These are phyloP conservation scores for Hestina assimilis DNA, from an alignment of 1,140 invertebrate species.

Conservation along the genomic window DNA sequence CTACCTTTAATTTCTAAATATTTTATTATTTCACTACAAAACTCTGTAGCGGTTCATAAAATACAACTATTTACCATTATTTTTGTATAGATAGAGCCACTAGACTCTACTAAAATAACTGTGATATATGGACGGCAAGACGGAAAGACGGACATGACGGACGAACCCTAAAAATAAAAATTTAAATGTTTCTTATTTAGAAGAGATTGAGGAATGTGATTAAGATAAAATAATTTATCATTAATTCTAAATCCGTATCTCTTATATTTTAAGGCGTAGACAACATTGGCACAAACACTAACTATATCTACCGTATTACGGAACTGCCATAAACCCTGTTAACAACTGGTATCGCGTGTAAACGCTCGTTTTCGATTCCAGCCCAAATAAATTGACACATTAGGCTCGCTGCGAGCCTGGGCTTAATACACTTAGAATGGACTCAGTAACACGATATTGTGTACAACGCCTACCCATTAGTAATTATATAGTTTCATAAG, in stretches of 20 bases:
- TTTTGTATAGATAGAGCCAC: too few relatives aligned
- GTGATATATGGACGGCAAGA: too few relatives aligned
- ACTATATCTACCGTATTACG: slow-evolving; percentile 23
- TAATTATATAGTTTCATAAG: neutral
- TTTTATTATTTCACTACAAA: too few relatives aligned
- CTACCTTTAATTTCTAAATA: too few relatives aligned
- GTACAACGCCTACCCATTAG: too few relatives aligned
- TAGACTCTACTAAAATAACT: too few relatives aligned
- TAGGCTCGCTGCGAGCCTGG: neutral
- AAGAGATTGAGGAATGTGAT: neutral
- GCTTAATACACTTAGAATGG: neutral
- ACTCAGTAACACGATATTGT: too few relatives aligned
- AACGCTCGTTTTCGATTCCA: slow-evolving; percentile 15
- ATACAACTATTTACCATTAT: too few relatives aligned
- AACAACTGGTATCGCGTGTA: slow-evolving; percentile 25
- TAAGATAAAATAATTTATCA: neutral
- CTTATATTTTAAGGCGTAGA: neutral
- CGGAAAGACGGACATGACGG: too few relatives aligned
- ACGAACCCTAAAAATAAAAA: too few relatives aligned
- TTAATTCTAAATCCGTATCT: neutral
- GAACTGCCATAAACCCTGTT: slow-evolving; percentile 25
- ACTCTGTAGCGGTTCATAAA: too few relatives aligned
- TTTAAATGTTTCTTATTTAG: neutral
- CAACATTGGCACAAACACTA: slow-evolving; percentile 11
- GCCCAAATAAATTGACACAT: slow-evolving; percentile 22